Evolutionary conservation across 2,797 vertebrate genomes (phyloP).

Genomic region (Rhabdomys pumilio): DNA sequence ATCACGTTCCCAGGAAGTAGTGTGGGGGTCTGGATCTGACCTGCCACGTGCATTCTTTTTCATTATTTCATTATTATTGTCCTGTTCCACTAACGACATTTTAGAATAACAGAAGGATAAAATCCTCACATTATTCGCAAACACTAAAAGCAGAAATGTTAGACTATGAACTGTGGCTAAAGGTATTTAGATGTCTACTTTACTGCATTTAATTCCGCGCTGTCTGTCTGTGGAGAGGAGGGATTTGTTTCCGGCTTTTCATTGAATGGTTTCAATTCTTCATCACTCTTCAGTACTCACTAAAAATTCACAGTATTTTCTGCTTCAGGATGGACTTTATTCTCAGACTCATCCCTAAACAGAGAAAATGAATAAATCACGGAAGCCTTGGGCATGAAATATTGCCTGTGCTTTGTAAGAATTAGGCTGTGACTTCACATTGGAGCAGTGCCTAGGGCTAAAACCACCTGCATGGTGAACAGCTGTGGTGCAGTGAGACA

Average conservation of each 20-base stretch:
- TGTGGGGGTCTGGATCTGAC: too few relatives aligned
- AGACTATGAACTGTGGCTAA: background rate
- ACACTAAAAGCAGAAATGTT: background rate
- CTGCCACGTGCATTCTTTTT: rapidly evolving
- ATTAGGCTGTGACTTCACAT: background rate
- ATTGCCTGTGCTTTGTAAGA: constrained; percentile 15
- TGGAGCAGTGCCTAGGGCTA: background rate
- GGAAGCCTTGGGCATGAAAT: background rate
- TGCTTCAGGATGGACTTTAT: constrained; percentile 17
- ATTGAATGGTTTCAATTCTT: background rate
- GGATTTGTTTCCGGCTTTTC: background rate
- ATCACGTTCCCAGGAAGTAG: background rate
- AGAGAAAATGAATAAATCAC: background rate
- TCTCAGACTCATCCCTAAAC: background rate
- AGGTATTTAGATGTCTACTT: background rate
- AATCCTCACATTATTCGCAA: background rate
- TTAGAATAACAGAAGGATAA: background rate
- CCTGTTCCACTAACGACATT: background rate
- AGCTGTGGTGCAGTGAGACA: background rate
- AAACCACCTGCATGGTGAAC: background rate
- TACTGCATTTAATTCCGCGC: background rate
- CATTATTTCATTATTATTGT: background rate
- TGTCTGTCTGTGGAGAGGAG: background rate
- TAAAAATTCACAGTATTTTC: background rate
- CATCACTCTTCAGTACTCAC: background rate